Evolutionary conservation across 2,888 invertebrate genomes (phyloP).

Genomic region (Calliphora vomitoria): DNA sequence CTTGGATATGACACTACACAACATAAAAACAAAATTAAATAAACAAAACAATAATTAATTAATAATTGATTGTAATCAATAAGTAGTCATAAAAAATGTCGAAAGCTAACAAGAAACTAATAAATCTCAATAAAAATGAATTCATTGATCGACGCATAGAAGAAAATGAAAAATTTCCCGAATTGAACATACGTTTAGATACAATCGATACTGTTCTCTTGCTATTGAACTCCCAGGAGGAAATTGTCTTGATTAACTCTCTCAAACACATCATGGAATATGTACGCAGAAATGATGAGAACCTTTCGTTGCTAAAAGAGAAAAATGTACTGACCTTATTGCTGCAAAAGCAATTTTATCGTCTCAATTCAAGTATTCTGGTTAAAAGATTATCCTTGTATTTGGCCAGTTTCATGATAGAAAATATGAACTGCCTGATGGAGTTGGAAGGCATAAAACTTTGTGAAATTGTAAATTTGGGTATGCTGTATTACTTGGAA

Average conservation of each 20-base stretch:
- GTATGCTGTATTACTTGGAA: slow-evolving; percentile 75
- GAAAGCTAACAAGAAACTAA: slow-evolving; percentile 48
- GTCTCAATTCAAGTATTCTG: slow-evolving; percentile 74
- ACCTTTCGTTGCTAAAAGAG: slow-evolving; percentile 76
- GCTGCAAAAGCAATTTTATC: slow-evolving; percentile 77
- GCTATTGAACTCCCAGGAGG: slow-evolving; percentile 78
- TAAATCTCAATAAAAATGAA: slow-evolving; percentile 72
- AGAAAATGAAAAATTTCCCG: slow-evolving; percentile 76
- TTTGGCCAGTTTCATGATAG: slow-evolving; percentile 77
- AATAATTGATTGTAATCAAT: not conserved
- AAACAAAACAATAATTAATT: too few relatives aligned
- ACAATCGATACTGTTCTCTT: slow-evolving; percentile 77
- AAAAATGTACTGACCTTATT: slow-evolving; percentile 77
- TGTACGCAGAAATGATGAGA: slow-evolving; percentile 77
- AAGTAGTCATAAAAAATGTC: slow-evolving; percentile 55
- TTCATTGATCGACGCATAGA: slow-evolving; percentile 78
- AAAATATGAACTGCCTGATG: slow-evolving; percentile 76
- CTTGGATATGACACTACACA: too few relatives aligned
- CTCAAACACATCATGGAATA: slow-evolving; percentile 79
- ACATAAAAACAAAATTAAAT: too few relatives aligned
- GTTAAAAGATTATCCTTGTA: slow-evolving; percentile 78
- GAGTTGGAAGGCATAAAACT: slow-evolving; percentile 76
- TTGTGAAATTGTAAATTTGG: slow-evolving; percentile 72
- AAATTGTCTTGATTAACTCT: slow-evolving; percentile 76
- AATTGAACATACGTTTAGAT: slow-evolving; percentile 75